Evolutionary conservation across 1,140 invertebrate genomes (phyloP), one percentile per base, ranked within the genome.

Genomic region (Belonocnema kinseyi): DNA sequence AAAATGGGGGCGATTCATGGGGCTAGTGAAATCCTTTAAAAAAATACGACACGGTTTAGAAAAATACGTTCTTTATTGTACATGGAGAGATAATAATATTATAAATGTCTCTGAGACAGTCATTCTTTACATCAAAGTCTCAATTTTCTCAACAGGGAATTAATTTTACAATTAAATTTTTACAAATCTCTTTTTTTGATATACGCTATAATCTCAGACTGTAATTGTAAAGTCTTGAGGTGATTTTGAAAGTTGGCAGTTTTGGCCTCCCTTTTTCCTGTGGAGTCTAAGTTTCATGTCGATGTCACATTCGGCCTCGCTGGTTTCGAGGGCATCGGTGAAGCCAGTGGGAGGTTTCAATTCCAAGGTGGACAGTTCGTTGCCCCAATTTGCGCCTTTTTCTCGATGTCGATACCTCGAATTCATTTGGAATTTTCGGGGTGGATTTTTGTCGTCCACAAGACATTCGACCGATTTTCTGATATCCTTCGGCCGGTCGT

Each of bases 251-350:
- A 91, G 86, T 74, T 89, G 88, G 83, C 79, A 88, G 77, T 87
- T 85, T 40, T 85, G 83, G 81, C 77, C 75, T 74, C 81, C 84
- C 76, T 79, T 84, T 80, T 87, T 90, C 58, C 86, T 87, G 50
- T 90, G 88, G 21, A 91, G 79, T 77, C 86, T 88, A 6, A 90
- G 81, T 78, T 90, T 89, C 79, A 90, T 88, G 78, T 92, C 90
- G 81, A 91, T 90, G 81, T 92, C 91, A 81, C 91, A 92, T 76
- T 92, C 91, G 54, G 91, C 90, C 77, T 92, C 90, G 83, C 91
- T 92, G 61, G 88, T 89, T 78, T 92, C 91, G 82, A 90, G 90
- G 16, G 88, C 82, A 74, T 92, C 91, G 53, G 85, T 90, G 79
- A 92, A 92, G 40, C 90, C 90, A 54, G 85, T 87, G 40, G 91